These are phyloP conservation scores for Andrena praecox DNA, from an alignment of 2,888 invertebrate genomes.

Conservation along the genomic window DNA sequence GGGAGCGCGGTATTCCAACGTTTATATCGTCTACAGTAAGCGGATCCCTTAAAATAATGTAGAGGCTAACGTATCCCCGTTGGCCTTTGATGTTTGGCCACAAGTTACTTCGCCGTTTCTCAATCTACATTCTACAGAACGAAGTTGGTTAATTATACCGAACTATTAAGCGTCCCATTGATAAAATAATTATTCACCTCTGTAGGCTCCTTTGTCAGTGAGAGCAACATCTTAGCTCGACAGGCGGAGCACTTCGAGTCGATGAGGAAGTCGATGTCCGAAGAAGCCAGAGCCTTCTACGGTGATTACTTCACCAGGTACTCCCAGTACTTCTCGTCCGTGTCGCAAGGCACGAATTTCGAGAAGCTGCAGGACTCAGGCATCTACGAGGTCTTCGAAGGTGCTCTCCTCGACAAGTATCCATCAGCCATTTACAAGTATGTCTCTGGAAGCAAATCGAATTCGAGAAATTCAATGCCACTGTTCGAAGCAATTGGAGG, in stretches of 20 bases:
- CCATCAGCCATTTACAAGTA: slow-evolving; percentile 89
- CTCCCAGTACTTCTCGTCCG: slow-evolving; percentile 87
- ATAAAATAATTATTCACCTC: slow-evolving; percentile 42
- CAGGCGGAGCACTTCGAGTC: slow-evolving; percentile 88
- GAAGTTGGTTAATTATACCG: no score
- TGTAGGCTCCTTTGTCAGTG: slow-evolving; percentile 89
- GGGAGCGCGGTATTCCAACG: not conserved
- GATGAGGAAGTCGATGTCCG: slow-evolving; percentile 89
- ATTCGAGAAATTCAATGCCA: not conserved
- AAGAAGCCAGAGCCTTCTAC: slow-evolving; percentile 88
- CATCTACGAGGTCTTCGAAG: slow-evolving; percentile 88
- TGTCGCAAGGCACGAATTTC: slow-evolving; percentile 85
- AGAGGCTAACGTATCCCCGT: no score
- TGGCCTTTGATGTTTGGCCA: no score
- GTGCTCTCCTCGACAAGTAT: slow-evolving; percentile 87
- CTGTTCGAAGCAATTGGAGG: not conserved
- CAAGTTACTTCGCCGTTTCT: no score
- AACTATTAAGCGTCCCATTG: no score
- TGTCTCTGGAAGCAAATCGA: slow-evolving; percentile 15
- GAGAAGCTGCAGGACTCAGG: slow-evolving; percentile 86
- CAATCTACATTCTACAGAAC: no score
- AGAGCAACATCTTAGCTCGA: slow-evolving; percentile 89
- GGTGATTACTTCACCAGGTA: slow-evolving; percentile 89
- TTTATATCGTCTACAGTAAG: no score
- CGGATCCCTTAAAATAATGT: no score